These are phyloP conservation scores for Ranitomeya imitator DNA, from an alignment of 2,113 vertebrate species.

Conservation along the genomic window DNA sequence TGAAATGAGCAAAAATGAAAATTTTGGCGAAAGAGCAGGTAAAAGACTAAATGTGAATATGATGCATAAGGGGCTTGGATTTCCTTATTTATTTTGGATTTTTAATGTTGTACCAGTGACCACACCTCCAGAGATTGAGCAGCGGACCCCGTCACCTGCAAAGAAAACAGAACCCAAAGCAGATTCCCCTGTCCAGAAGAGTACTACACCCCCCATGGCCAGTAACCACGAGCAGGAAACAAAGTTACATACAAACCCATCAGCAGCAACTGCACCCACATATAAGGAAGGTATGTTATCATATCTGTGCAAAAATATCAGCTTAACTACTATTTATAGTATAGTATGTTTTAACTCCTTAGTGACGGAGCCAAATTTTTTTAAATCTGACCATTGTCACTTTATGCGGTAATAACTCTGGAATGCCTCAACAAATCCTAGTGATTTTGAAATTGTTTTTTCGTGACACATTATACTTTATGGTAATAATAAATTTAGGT, in stretches of 20 bases:
- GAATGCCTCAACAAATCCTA: no score
- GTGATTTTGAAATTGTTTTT: no score
- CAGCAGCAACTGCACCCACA: conserved; percentile 2
- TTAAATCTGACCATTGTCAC: no score
- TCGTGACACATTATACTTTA: no score
- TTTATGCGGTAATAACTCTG: no score
- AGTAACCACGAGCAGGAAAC: conserved; percentile 71
- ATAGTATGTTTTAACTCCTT: no score
- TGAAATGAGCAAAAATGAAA: conserved; percentile 58
- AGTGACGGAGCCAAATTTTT: no score
- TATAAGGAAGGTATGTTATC: conserved; percentile 33
- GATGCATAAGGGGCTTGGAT: not conserved
- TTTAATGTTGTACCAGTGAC: not conserved
- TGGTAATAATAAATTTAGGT: no score
- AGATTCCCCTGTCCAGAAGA: conserved; percentile 70
- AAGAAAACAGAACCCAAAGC: conserved; percentile 69
- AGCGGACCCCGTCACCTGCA: conserved; percentile 66
- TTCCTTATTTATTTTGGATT: not conserved
- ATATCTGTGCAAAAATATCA: not conserved
- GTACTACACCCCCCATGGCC: conserved; percentile 57
- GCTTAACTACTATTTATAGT: not conserved
- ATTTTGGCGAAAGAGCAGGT: conserved; percentile 10
- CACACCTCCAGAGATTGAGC: conserved; percentile 33
- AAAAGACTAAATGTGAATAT: not conserved
- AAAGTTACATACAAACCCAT: conserved; percentile 2